phyloP scores from a whole-genome alignment of 2,797 vertebrate species.

The Onychomys torridus region DNA sequence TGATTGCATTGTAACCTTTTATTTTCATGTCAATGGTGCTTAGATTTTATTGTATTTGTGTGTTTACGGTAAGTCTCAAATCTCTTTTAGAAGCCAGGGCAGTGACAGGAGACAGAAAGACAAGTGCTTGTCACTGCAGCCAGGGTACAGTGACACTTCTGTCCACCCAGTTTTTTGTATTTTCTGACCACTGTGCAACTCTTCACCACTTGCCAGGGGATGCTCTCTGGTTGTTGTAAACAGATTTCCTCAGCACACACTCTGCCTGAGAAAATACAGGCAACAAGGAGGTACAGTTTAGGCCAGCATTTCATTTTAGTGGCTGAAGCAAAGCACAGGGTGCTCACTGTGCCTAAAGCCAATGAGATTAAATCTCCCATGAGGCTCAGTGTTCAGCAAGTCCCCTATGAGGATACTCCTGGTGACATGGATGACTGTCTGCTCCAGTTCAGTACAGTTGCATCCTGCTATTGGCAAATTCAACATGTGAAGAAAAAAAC shows the following conservation, averaged over 20 bases:
- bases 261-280: slow-evolving; percentile 53
- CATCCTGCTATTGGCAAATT: slow-evolving; percentile 57
- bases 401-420: slow-evolving; percentile 52
- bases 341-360: slow-evolving; percentile 42
- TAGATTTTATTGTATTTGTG: slow-evolving; percentile 12
- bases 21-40: slow-evolving; percentile 12
- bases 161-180: not conserved
- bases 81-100: slow-evolving; percentile 7
- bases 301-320: slow-evolving; percentile 62
- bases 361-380: slow-evolving; percentile 68
- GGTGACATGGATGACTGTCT: not conserved
- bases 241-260: slow-evolving; percentile 41
- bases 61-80: slow-evolving; percentile 7
- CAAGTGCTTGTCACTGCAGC: not conserved
- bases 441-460: slow-evolving; percentile 55
- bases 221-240: slow-evolving; percentile 5
- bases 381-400: slow-evolving; percentile 73
- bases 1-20: slow-evolving; percentile 31
- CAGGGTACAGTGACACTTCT: not conserved
- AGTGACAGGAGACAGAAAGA: not conserved
- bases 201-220: slow-evolving; percentile 48
- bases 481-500: slow-evolving; percentile 5
- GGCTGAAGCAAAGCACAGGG: slow-evolving; percentile 43
- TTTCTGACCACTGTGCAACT: not conserved
- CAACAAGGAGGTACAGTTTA: slow-evolving; percentile 55